These are phyloP conservation scores for Halisarca cf. caerulea DNA, from an alignment of 37 sponge, comb jelly and placozoan genomes.

Conservation along the genomic window DNA sequence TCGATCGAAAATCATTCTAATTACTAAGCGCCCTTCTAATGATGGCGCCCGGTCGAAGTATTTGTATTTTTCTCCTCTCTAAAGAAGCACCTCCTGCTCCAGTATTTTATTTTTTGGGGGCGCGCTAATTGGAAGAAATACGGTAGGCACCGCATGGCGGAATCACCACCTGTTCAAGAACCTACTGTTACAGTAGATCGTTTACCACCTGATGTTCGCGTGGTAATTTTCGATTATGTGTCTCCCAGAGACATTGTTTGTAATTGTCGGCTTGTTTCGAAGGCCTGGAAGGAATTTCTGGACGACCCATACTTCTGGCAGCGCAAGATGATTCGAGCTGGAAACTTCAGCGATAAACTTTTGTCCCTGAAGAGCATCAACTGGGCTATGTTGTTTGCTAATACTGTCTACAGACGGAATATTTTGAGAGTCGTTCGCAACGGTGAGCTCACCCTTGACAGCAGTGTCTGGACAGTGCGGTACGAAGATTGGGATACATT, in stretches of 20 bases:
- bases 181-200: too few relatives aligned
- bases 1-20: too few relatives aligned
- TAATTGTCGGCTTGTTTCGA: constrained; percentile 39
- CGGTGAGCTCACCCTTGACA: constrained; percentile 10
- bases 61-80: too few relatives aligned
- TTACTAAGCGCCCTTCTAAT: too few relatives aligned
- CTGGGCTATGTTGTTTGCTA: constrained; percentile 49
- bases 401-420: constrained; percentile 24
- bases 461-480: constrained; percentile 16
- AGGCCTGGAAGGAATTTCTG: constrained; percentile 34
- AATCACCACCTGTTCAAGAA: too few relatives aligned
- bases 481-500: constrained; percentile 10
- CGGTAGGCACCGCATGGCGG: too few relatives aligned
- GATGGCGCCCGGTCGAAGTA: too few relatives aligned
- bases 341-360: constrained; percentile 26
- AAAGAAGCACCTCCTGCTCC: too few relatives aligned
- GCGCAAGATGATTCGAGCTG: constrained; percentile 11
- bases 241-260: constrained; percentile 20
- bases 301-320: constrained; percentile 49
- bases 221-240: constrained; percentile 33
- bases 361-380: constrained; percentile 1
- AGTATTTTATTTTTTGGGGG: too few relatives aligned
- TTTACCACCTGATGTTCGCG: constrained; percentile 31
- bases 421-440: constrained; percentile 25
- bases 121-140: too few relatives aligned